These are phyloP conservation scores for Cinclus cinclus DNA, from an alignment of 2,113 vertebrate genomes.

Conservation along the genomic window DNA sequence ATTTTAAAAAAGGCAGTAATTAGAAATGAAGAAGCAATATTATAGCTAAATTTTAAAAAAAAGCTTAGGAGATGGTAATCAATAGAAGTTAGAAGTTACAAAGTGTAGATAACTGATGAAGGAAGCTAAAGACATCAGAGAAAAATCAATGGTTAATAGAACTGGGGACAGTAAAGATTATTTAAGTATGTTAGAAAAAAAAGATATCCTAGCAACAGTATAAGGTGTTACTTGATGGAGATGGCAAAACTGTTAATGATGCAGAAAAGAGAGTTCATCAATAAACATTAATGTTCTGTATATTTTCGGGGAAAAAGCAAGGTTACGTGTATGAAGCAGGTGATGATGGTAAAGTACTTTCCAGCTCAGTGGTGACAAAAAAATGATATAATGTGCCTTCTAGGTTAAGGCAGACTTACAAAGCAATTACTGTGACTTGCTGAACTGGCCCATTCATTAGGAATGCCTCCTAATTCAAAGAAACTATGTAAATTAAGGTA, in stretches of 20 bases:
- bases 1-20: conserved; percentile 6
- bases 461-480: not conserved
- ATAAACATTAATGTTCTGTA: conserved; percentile 28
- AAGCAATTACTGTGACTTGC: not conserved
- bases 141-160: conserved; percentile 43
- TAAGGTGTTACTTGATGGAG: not conserved
- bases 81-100: conserved; percentile 16
- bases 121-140: conserved; percentile 27
- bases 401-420: not conserved
- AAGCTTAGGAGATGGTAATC: not conserved
- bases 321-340: not conserved
- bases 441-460: not conserved
- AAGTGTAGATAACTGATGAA: conserved; percentile 49
- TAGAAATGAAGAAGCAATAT: conserved; percentile 18
- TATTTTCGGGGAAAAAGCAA: not conserved
- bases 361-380: not conserved
- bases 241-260: conserved; percentile 32
- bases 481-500: not conserved
- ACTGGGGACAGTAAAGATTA: conserved; percentile 42
- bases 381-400: not conserved
- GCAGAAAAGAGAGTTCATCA: conserved; percentile 35
- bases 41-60: not conserved
- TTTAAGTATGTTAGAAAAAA: conserved; percentile 40
- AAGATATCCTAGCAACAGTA: conserved; percentile 28
- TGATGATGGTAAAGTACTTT: not conserved